phyloP scores from a whole-genome alignment of 1,140 invertebrate species.

The Cryptotermes secundus region DNA sequence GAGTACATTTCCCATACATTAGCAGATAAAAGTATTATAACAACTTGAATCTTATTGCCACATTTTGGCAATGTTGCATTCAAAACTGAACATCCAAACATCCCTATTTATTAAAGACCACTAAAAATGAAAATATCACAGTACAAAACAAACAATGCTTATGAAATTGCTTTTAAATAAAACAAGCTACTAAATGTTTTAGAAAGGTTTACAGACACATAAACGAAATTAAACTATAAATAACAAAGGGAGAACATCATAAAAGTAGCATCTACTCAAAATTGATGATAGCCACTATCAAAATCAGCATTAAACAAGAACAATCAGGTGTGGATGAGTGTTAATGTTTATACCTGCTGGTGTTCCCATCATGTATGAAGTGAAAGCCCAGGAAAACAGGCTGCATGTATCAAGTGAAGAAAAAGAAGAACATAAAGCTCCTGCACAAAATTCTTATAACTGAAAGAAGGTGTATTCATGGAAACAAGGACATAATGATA shows the following conservation, averaged over 20 bases:
- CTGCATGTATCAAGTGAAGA: slow-evolving; percentile 32
- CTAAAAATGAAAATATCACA: too few species aligned
- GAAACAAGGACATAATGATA: neutral
- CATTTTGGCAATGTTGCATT: too few species aligned
- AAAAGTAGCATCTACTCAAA: neutral
- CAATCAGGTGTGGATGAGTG: neutral
- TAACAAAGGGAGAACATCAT: neutral
- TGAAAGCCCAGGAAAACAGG: slow-evolving; percentile 34
- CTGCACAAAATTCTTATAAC: neutral
- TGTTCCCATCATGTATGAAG: slow-evolving; percentile 16
- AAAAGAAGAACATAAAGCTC: slow-evolving; percentile 17
- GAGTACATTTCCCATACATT: too few species aligned
- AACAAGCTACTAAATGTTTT: too few species aligned
- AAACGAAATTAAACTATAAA: neutral
- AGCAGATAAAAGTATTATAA: too few species aligned
- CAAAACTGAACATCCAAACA: too few species aligned
- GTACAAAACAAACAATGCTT: too few species aligned
- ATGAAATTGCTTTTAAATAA: too few species aligned
- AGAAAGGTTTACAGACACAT: neutral
- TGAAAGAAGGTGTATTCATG: too few species aligned
- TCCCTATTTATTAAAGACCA: too few species aligned
- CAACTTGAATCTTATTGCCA: too few species aligned
- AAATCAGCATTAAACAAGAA: neutral
- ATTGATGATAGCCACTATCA: too few species aligned
- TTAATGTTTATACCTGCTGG: slow-evolving; percentile 15